Evolutionary conservation across 2,888 invertebrate species (phyloP).

Genomic region (Platypus cylindrus): DNA sequence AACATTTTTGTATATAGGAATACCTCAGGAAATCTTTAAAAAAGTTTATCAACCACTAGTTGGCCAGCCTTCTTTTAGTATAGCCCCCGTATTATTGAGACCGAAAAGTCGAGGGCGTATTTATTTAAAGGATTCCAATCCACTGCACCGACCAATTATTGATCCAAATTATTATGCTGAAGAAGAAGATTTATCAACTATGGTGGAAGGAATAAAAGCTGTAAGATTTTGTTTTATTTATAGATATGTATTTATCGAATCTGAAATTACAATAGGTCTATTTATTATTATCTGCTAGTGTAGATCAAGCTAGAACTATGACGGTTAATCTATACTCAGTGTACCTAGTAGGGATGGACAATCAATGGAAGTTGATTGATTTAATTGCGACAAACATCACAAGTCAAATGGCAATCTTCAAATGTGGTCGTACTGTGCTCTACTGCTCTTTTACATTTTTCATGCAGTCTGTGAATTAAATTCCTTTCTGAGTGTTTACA

Average conservation of each 20-base stretch:
- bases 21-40: constrained; percentile 47
- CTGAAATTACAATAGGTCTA: no score
- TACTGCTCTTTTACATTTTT: constrained; percentile 5
- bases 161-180: constrained; percentile 71
- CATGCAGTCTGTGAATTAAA: constrained; percentile 8
- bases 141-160: constrained; percentile 63
- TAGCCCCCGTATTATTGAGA: constrained; percentile 61
- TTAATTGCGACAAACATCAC: constrained; percentile 11
- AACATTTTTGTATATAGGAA: constrained; percentile 15
- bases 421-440: constrained; percentile 6
- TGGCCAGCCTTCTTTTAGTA: constrained; percentile 47
- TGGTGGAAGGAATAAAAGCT: constrained; percentile 63
- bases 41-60: constrained; percentile 41
- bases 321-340: no score
- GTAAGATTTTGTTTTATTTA: constrained; percentile 39
- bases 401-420: constrained; percentile 9
- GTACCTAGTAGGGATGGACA: no score
- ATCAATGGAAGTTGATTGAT: no score
- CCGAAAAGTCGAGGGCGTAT: constrained; percentile 65
- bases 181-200: constrained; percentile 54
- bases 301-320: no score
- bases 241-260: no score
- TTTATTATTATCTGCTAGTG: no score
- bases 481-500: constrained; percentile 13
- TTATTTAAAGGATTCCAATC: constrained; percentile 55